These are phyloP conservation scores for Baronia brevicornis DNA, from an alignment of 2,888 invertebrate species.

Conservation along the genomic window DNA sequence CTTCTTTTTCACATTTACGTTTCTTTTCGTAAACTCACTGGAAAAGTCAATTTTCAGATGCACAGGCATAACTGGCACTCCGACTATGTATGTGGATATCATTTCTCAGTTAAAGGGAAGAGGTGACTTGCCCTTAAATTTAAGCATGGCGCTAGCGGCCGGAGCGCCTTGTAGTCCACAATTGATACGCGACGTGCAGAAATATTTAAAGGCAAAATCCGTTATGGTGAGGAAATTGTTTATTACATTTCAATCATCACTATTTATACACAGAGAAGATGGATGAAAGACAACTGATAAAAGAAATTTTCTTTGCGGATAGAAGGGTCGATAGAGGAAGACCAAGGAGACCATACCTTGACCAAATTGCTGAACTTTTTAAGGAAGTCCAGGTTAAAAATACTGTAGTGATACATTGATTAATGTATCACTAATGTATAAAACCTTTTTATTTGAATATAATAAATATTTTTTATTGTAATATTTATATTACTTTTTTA, in stretches of 20 bases:
- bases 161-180: slow-evolving; percentile 86
- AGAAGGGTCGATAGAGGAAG: no score
- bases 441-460: no score
- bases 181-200: slow-evolving; percentile 72
- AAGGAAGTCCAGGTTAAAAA: no score
- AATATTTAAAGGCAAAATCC: slow-evolving; percentile 61
- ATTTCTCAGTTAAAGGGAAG: slow-evolving; percentile 57
- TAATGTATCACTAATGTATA: no score
- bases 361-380: no score
- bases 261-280: no score
- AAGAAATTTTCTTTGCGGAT: no score
- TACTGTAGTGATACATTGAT: no score
- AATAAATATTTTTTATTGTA: no score
- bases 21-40: not conserved
- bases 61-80: slow-evolving; percentile 84
- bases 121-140: slow-evolving; percentile 46
- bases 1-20: not conserved
- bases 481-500: no score
- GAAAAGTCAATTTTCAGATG: slow-evolving; percentile 81
- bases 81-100: slow-evolving; percentile 91
- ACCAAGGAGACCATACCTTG: no score
- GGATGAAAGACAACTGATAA: no score
- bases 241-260: not conserved
- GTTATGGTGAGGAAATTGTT: slow-evolving; percentile 56
- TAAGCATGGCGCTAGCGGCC: slow-evolving; percentile 78